phyloP scores from a whole-genome alignment of 2,888 invertebrate genomes.

The Cheilosia impressa region DNA sequence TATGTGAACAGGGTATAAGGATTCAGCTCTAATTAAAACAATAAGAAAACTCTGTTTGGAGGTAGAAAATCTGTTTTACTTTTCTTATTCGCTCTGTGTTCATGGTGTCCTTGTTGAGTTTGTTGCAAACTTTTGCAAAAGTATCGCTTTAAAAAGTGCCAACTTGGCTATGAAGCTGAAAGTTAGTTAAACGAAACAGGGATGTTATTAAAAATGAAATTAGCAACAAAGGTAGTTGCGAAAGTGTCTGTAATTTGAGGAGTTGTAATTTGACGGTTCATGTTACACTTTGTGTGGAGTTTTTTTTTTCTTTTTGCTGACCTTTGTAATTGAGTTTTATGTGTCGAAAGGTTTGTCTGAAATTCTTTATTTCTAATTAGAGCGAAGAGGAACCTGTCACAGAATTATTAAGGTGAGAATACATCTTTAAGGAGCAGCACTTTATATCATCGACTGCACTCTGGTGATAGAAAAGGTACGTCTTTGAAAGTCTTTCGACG shows the following conservation, averaged over 20 bases:
- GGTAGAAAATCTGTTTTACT: conserved; percentile 19
- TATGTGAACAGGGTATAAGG: neutral
- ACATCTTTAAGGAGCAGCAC: no score
- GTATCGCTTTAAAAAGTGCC: neutral
- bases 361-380: no score
- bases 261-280: no score
- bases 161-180: neutral
- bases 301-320: no score
- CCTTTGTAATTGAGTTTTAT: no score
- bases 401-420: no score
- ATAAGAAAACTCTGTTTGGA: conserved; percentile 17
- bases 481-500: no score
- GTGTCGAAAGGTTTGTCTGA: no score
- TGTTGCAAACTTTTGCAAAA: neutral
- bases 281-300: no score
- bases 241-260: neutral
- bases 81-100: conserved; percentile 1
- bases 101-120: neutral
- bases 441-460: no score
- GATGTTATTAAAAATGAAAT: conserved; percentile 6
- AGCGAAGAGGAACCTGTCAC: no score
- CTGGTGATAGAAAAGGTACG: no score
- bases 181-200: conserved; percentile 5
- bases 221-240: neutral
- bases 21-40: conserved; percentile 32